phyloP scores from a whole-genome alignment of 1,140 invertebrate genomes.

The Lasioglossum albipes region DNA sequence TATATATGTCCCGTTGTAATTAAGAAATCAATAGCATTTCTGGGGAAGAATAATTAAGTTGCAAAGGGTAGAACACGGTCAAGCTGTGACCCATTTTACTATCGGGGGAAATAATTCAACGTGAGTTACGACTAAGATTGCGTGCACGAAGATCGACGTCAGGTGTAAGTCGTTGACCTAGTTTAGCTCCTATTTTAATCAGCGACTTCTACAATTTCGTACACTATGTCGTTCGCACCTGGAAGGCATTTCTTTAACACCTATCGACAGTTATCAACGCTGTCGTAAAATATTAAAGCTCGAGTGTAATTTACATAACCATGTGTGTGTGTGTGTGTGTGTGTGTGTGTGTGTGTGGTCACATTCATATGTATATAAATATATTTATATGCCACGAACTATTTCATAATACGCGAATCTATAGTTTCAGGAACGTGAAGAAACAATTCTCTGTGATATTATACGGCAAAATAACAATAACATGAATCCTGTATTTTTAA shows the following conservation, averaged over 20 bases:
- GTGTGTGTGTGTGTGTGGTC: too few relatives aligned
- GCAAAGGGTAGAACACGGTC: background rate
- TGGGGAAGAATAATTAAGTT: conserved; percentile 16
- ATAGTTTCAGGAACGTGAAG: too few relatives aligned
- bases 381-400: too few relatives aligned
- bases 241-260: background rate
- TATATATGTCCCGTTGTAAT: too few relatives aligned
- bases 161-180: conserved; percentile 51
- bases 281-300: too few relatives aligned
- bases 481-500: too few relatives aligned
- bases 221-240: conserved; percentile 16
- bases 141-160: conserved; percentile 36
- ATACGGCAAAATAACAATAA: too few relatives aligned
- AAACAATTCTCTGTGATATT: too few relatives aligned
- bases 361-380: too few relatives aligned
- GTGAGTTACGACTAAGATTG: conserved; percentile 43
- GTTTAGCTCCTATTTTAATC: conserved; percentile 58
- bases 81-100: conserved; percentile 46
- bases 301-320: background rate
- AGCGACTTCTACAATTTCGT: conserved; percentile 24
- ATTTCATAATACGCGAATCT: too few relatives aligned
- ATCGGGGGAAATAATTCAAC: conserved; percentile 31
- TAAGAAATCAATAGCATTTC: background rate
- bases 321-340: too few relatives aligned
- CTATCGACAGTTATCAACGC: too few relatives aligned